Evolutionary conservation across 2,113 vertebrate genomes (phyloP).

Genomic region (Aegotheles bennettii): DNA sequence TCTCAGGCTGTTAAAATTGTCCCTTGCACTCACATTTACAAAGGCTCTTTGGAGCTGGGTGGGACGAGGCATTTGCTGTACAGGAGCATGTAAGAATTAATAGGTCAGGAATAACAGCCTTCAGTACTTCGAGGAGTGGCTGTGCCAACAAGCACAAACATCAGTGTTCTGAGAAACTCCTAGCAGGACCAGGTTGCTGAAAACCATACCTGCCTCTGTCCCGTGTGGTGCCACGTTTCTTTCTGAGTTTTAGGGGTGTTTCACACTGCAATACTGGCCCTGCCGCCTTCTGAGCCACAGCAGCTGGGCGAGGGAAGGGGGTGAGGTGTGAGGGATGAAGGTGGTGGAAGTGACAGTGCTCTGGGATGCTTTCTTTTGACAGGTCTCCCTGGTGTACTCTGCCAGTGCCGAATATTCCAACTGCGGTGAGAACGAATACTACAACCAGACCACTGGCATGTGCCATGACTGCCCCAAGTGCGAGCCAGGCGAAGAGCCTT

Average conservation of each 20-base stretch:
- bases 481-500: slow-evolving; percentile 90
- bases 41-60: neutral
- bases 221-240: neutral
- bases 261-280: accelerated
- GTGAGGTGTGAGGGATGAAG: accelerated
- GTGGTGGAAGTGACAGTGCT: neutral
- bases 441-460: slow-evolving; percentile 91
- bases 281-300: neutral
- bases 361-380: slow-evolving; percentile 12
- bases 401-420: slow-evolving; percentile 85
- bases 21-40: neutral
- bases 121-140: neutral
- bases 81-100: neutral
- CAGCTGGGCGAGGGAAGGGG: neutral
- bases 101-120: neutral
- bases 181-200: neutral
- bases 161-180: neutral
- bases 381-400: slow-evolving; percentile 85
- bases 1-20: neutral
- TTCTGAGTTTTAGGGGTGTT: neutral
- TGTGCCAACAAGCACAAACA: accelerated
- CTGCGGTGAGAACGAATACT: slow-evolving; percentile 95
- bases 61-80: neutral
- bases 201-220: neutral
- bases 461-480: slow-evolving; percentile 93